Evolutionary conservation across 2,113 vertebrate species (phyloP).

Genomic region (Oreochromis spilurus): DNA sequence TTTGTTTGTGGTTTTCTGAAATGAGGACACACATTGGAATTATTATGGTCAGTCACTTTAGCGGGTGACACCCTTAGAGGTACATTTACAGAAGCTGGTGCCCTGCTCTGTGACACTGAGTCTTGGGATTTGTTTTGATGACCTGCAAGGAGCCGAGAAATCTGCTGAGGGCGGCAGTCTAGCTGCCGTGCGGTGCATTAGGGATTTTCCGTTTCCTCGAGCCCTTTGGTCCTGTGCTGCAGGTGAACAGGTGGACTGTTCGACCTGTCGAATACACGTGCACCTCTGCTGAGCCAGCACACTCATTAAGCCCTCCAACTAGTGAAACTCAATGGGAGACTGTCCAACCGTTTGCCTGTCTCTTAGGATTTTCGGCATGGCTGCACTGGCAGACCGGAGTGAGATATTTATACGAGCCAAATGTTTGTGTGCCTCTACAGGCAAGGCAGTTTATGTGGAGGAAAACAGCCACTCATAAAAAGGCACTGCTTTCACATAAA

Average conservation of each 20-base stretch:
- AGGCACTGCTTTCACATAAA: constrained; percentile 1
- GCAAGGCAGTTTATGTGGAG: constrained; percentile 15
- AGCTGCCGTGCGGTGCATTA: not conserved
- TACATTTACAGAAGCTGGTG: not conserved
- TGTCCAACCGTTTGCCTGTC: constrained; percentile 38
- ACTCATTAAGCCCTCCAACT: constrained; percentile 52
- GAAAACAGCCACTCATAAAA: constrained; percentile 39
- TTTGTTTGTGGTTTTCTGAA: constrained; percentile 6
- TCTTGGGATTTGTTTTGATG: not conserved
- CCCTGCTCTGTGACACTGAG: not conserved
- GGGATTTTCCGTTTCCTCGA: constrained; percentile 30
- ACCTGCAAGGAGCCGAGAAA: not conserved
- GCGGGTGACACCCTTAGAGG: not conserved
- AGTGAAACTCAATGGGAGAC: constrained; percentile 46
- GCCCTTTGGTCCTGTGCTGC: constrained; percentile 4
- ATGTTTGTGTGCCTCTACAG: constrained; percentile 41
- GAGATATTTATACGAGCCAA: constrained; percentile 52
- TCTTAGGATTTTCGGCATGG: constrained; percentile 48
- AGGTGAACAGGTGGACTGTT: constrained; percentile 22
- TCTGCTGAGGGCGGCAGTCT: constrained; percentile 12
- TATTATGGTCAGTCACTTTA: not conserved
- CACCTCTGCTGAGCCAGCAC: constrained; percentile 58
- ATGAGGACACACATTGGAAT: not conserved
- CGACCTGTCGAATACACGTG: constrained; percentile 13
- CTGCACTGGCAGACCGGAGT: constrained; percentile 37